Conservation (phyloP, 1,140 invertebrate genomes). For the Leguminivora glycinivorella region DNA sequence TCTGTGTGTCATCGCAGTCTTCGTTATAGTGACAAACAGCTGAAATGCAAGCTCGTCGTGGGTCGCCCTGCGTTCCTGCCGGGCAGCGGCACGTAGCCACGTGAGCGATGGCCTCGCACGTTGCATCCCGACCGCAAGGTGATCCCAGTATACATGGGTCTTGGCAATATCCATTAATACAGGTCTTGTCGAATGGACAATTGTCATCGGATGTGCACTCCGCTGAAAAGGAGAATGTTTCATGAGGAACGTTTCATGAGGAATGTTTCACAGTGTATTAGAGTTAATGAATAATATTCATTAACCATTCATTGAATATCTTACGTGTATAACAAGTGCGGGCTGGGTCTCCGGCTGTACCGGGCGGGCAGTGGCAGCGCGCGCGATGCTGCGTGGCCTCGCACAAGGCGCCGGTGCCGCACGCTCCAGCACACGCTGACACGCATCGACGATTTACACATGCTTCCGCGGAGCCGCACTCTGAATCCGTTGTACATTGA, state of each 20-base stretch:
- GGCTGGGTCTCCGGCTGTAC: constrained; percentile 93
- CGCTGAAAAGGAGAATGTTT: constrained; percentile 79
- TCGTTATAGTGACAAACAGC: constrained; percentile 93
- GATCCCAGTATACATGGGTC: constrained; percentile 86
- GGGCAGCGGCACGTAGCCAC: constrained; percentile 90
- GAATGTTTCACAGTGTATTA: too few relatives aligned
- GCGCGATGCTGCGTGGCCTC: constrained; percentile 86
- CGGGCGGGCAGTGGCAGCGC: constrained; percentile 89
- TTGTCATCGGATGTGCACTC: constrained; percentile 90
- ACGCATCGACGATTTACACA: constrained; percentile 89
- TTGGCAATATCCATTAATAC: constrained; percentile 87
- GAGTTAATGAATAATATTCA: too few relatives aligned
- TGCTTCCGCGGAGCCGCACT: constrained; percentile 87
- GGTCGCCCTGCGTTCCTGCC: constrained; percentile 90
- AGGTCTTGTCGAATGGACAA: constrained; percentile 92
- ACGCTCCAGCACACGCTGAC: constrained; percentile 89
- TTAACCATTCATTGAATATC: constrained; percentile 34
- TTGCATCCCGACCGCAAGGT: constrained; percentile 88
- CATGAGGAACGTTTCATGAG: background rate
- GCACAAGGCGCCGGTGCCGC: constrained; percentile 89
- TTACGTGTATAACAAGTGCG: constrained; percentile 91
- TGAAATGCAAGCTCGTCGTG: constrained; percentile 88
- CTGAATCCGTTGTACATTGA: constrained; percentile 85
- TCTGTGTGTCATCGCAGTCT: constrained; percentile 91
- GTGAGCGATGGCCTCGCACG: constrained; percentile 87